Conservation (phyloP, 2,797 vertebrate genomes). For the Protosalanx chinensis region DNA sequence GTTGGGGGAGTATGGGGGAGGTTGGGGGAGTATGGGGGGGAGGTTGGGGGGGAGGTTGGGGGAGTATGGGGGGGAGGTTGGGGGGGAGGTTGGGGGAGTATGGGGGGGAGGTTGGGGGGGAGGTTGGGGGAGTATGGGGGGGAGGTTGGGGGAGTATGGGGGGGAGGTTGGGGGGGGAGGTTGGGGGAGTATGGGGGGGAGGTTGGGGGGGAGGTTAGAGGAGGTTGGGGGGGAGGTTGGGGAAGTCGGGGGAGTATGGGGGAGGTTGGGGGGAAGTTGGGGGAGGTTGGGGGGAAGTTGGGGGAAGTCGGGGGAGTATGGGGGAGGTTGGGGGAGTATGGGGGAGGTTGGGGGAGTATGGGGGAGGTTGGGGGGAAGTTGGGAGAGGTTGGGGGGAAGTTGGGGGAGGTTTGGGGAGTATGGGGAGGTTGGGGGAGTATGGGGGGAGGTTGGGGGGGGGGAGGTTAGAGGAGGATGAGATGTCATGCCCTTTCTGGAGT, state of each 20-base stretch:
- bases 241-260: too few species aligned
- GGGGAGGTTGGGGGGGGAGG: too few species aligned
- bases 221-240: too few species aligned
- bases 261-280: background rate
- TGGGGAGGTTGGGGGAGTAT: background rate
- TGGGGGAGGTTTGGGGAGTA: background rate
- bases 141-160: background rate
- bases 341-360: background rate
- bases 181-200: background rate
- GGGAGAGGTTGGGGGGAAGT: too few species aligned
- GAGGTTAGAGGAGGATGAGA: constrained; percentile 12
- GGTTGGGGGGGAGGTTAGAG: background rate
- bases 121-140: background rate
- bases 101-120: background rate
- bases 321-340: constrained; percentile 5
- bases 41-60: background rate
- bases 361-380: background rate
- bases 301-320: too few species aligned
- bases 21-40: too few species aligned
- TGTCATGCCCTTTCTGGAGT: constrained; percentile 30
- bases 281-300: too few species aligned
- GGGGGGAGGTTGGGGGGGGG: constrained; percentile 29
- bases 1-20: background rate
- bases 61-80: constrained; percentile 5
- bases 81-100: background rate